Evolutionary conservation across 2,113 vertebrate species (phyloP).

Genomic region (Salvelinus alpinus): DNA sequence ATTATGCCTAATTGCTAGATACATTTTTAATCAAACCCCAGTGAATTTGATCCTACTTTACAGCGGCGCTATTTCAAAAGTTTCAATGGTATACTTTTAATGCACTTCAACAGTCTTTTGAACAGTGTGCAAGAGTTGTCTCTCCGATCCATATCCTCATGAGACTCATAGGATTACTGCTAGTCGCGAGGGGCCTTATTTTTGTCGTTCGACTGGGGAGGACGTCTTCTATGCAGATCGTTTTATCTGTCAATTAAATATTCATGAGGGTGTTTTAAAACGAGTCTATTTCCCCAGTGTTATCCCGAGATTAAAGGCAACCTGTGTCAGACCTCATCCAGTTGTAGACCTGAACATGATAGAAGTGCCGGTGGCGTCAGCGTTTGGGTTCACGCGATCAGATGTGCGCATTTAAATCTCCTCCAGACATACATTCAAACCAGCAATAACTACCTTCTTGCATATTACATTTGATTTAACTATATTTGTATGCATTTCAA

Average conservation of each 20-base stretch:
- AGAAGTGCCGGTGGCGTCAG: constrained; percentile 12
- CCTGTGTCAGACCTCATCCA: constrained; percentile 8
- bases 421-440: not conserved
- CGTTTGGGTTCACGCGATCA: constrained; percentile 3
- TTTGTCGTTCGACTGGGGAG: not conserved
- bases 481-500: not conserved
- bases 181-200: not conserved
- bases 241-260: constrained; percentile 21
- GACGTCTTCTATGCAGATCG: constrained; percentile 17
- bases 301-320: constrained; percentile 22
- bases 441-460: not conserved
- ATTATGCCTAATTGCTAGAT: too few species aligned
- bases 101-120: not conserved
- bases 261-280: constrained; percentile 19
- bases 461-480: not conserved
- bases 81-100: too few species aligned
- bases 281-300: constrained; percentile 2
- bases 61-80: too few species aligned
- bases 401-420: not conserved
- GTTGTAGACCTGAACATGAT: constrained; percentile 7
- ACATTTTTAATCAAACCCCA: too few species aligned
- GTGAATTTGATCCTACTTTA: too few species aligned
- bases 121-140: not conserved
- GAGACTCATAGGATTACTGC: not conserved
- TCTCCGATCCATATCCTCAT: not conserved